Evolutionary conservation across 2,113 vertebrate genomes (phyloP), one percentile per base, ranked within the genome.

Genomic region (Octodon degus): DNA sequence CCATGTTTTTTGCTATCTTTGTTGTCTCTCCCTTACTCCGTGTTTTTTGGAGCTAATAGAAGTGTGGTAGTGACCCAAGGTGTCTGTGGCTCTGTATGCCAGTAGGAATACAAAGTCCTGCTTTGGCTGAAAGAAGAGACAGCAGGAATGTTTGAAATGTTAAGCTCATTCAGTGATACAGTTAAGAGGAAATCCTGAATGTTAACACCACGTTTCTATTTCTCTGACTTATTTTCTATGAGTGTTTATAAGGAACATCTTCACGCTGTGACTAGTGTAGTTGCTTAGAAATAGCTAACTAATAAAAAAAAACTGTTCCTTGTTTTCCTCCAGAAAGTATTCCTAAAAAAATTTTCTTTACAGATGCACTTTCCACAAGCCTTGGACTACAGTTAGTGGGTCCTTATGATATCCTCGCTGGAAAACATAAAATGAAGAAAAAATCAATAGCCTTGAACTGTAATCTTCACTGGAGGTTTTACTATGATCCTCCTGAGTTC

Each of bases 401-500:
- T 80, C 99, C 99, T 0, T 99, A 99, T 97, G 99, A 99, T 97
- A 98, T 99, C 96, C 98, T 99, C 93, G 98, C 99, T 50, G 99
- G 99, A 97, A 99, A 98, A 97, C 99, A 99, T 93, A 99, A 98
- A 98, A 97, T 91, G 76, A 97, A 98, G 37, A 98, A 98, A 85
- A 98, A 98, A 74, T 93, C 96, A 80, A n/a, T 98, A 93, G 96
- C 98, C 65, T 97, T 98, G 24, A 99, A 99, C 97, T 99, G 99
- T 97, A 98, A 98, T 95, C 99, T 99, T 97, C 99, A 99, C 93
- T 99, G 99, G 99, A 99, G 99, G 93, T 99, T 99, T 98, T 99
- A 99, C 96, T 99, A 99, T 86, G 99, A 99, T 98, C 99, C 99
- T 5, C 99, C 99, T 17, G 99, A 99, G 98, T 99, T 99, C 96